These are phyloP conservation scores for Petrocephalus microphthalmus DNA, from an alignment of 2,113 vertebrate species.

Conservation along the genomic window DNA sequence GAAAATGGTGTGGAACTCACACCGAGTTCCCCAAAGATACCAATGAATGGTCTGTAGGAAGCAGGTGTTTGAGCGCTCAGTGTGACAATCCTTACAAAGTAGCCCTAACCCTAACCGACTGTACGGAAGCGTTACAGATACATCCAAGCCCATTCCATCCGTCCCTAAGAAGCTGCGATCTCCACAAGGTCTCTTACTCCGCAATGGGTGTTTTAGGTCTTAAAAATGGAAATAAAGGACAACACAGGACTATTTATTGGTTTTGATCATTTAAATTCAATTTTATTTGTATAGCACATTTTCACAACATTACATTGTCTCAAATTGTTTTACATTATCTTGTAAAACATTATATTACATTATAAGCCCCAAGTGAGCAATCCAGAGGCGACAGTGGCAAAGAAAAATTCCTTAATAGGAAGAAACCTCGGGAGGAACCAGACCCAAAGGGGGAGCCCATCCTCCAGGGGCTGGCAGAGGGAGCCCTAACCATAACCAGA, in stretches of 20 bases:
- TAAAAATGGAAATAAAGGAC: not conserved
- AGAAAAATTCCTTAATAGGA: too few species aligned
- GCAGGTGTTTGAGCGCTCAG: constrained; percentile 21
- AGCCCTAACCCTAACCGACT: not conserved
- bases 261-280: not conserved
- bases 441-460: too few species aligned
- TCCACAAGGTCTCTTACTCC: not conserved
- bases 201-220: not conserved
- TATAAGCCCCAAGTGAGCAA: too few species aligned
- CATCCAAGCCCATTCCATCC: constrained; percentile 12
- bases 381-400: too few species aligned
- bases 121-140: constrained; percentile 24
- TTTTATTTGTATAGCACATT: too few species aligned
- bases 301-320: too few species aligned
- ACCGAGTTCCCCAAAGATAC: not conserved
- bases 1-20: not conserved
- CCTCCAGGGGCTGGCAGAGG: too few species aligned
- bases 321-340: too few species aligned
- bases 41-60: constrained; percentile 17
- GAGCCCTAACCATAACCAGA: too few species aligned
- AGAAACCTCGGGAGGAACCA: too few species aligned
- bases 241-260: not conserved
- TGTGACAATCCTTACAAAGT: constrained; percentile 24
- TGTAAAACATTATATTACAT: too few species aligned
- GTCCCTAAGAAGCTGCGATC: not conserved